Evolutionary conservation across 1,140 invertebrate species (phyloP), one percentile per base, ranked within the genome.

Genomic region (Cylas formicarius): DNA sequence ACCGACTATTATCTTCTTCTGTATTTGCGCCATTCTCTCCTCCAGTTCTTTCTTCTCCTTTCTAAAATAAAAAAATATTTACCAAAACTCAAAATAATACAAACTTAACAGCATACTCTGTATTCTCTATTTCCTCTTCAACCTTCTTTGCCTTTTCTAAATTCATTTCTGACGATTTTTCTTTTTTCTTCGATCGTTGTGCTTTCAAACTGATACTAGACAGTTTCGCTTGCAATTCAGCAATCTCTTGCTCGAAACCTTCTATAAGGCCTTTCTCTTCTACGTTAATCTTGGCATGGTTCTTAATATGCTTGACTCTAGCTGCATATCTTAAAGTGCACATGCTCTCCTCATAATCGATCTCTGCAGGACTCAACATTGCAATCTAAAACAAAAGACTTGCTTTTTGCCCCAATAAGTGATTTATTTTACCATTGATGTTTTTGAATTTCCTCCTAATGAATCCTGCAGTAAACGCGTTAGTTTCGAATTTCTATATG

Each of bases 271-370:
- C 93, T 61, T 97, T 97, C 0, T 95, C 92, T 71, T 99, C 95
- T 65, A 97, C 94, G 67, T 99, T 99, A 40, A 99, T 85, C 52
- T 85, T 82, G 33, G 93, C 94, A 53, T 85, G 82, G 68, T 99
- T 99, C 63, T 93, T 87, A 44, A 99, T 99, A 61, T 90, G 94
- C 69, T 99, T 99, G 2, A 95, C 94, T 38, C 95, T 74, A 71
- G 91, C 94, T 1, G 96, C 95, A 71, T 99, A 99, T 24, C 97
- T 73, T 28, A 99, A 71, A 0, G 96, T 97, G 60, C 90, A 97
- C 29, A 98, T 88, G 0, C 92, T 94, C 69, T 99, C 96, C 61
- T 98, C 94, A 64, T 94, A 97, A 70, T 99, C 98, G 44, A 86
- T 84, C 55, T 93, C 89, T 7, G 94, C 90, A 22, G 96, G 95